Evolutionary conservation across 2,888 invertebrate genomes (phyloP).

Genomic region (Shargacucullia verbasci): DNA sequence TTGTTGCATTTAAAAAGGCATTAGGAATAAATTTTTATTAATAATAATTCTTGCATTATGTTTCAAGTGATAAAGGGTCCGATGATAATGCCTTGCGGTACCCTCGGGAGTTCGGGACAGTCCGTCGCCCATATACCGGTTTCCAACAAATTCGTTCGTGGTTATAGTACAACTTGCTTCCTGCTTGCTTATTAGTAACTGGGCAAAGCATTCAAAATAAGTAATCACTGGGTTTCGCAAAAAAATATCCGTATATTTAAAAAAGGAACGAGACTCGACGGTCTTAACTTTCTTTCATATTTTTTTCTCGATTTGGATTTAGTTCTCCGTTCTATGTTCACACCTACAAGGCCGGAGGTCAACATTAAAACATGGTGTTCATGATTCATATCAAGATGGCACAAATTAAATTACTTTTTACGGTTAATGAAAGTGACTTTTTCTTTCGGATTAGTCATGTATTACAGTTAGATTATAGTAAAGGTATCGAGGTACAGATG

Average conservation of each 20-base stretch:
- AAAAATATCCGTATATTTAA: constrained; percentile 16
- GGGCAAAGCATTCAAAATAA: constrained; percentile 15
- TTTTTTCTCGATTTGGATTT: constrained; percentile 3
- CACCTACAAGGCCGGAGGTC: constrained; percentile 31
- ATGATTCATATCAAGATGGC: constrained; percentile 44
- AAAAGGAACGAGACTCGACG: constrained; percentile 1
- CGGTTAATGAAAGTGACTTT: constrained; percentile 47
- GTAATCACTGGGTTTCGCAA: constrained; percentile 21
- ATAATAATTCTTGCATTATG: too few species aligned
- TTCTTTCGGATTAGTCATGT: constrained; percentile 40
- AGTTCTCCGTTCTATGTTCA: constrained; percentile 8
- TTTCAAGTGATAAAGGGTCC: constrained; percentile 15
- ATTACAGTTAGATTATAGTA: constrained; percentile 41
- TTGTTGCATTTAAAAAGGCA: constrained; percentile 1
- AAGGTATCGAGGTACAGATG: constrained; percentile 21
- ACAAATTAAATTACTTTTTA: constrained; percentile 42
- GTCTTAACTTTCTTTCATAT: constrained; percentile 11
- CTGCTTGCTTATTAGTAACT: constrained; percentile 48
- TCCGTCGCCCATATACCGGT: constrained; percentile 50
- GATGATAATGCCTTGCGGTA: constrained; percentile 27
- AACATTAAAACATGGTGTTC: constrained; percentile 33
- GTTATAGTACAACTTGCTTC: constrained; percentile 39
- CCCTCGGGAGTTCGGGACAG: constrained; percentile 24
- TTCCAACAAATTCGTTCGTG: constrained; percentile 38
- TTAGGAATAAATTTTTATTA: too few species aligned